Percentiles rank a stretch among this genome's conserved stretches.
Evolutionary conservation across 2,797 vertebrate species (phyloP).

Genomic region (Phataginus tricuspis): DNA sequence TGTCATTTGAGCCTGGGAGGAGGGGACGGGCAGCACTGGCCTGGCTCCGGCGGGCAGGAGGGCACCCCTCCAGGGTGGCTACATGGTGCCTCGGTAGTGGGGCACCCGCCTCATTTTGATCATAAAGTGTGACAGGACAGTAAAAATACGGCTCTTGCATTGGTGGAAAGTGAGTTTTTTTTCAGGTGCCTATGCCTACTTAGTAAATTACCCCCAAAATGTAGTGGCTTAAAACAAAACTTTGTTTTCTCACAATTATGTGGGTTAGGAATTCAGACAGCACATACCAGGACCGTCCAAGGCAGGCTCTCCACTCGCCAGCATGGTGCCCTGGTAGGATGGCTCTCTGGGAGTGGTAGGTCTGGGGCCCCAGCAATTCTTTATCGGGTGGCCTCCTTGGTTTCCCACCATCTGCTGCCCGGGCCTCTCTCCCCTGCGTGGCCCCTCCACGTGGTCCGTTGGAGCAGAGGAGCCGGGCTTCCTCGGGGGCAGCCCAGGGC

Average conservation of each 20-base stretch:
- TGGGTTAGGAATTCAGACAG: background rate
- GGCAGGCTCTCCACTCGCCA: background rate
- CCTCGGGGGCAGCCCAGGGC: background rate
- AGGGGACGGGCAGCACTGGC: accelerated
- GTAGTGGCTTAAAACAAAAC: background rate
- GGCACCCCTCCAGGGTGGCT: background rate
- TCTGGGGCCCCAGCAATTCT: no score
- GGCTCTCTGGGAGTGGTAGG: background rate
- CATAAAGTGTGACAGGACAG: background rate
- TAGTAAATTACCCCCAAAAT: background rate
- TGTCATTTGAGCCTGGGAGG: background rate
- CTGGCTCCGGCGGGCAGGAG: background rate
- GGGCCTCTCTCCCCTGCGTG: background rate
- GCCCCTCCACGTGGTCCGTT: background rate
- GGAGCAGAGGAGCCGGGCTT: background rate
- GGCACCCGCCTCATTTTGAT: background rate
- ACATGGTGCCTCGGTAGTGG: background rate
- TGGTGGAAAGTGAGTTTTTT: background rate
- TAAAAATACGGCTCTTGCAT: background rate
- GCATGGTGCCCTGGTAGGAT: background rate
- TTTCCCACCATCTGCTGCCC: background rate
- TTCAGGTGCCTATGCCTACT: background rate
- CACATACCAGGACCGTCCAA: background rate
- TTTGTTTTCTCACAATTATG: background rate
- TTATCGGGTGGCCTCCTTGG: background rate